Base-by-base conservation (phyloP, 2,113 vertebrate species). In the Sialia sialis region DNA sequence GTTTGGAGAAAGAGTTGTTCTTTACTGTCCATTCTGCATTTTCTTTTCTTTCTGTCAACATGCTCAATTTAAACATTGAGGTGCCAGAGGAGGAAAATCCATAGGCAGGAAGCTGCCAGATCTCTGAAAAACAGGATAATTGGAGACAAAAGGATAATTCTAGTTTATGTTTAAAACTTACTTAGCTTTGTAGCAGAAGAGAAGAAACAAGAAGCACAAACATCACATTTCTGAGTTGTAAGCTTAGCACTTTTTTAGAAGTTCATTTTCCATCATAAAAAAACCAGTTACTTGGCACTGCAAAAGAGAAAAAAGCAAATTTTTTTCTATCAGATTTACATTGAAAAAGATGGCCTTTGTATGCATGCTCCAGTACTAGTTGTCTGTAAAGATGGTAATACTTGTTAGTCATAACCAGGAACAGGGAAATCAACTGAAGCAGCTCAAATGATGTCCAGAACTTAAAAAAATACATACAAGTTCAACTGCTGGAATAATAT, bases 161-260 rank as follows among this genome's bases (percentile, higher is more conserved):
- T 74, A n/a, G 5, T 59, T 92, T 68, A 34, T 67, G 43, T 84
- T 74, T 46, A 84, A 79, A 69, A 64, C 30, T n/a, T 30, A 17
- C 0, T 55, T 46, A 87, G 52, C 18, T 83, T 79, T 59, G 30
- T 68, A 75, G 52, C 56, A 74, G 63, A 79, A 56, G 44, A 73
- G 27, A 75, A 66, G 51, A 82, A 83, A 46, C 0, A 0, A 76
- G 41, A 56, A 69, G 20, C 34, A 55, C 1, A 1, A 72, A 51
- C 36, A 72, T 85, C 20, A 22, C 17, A 26, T 68, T 83, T 69
- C 41, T 73, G 41, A 52, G 25, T 34, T 34, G 5, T 16, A 67
- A 36, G 36, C 44, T 56, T 78, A n/a, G 36, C n/a, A 43, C 30
- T 51, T 76, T 54, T 56, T 73, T 63, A 87, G 64, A 76, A 69